These are phyloP conservation scores for Galerucella pusilla DNA, from an alignment of 2,888 invertebrate species.

Conservation along the genomic window DNA sequence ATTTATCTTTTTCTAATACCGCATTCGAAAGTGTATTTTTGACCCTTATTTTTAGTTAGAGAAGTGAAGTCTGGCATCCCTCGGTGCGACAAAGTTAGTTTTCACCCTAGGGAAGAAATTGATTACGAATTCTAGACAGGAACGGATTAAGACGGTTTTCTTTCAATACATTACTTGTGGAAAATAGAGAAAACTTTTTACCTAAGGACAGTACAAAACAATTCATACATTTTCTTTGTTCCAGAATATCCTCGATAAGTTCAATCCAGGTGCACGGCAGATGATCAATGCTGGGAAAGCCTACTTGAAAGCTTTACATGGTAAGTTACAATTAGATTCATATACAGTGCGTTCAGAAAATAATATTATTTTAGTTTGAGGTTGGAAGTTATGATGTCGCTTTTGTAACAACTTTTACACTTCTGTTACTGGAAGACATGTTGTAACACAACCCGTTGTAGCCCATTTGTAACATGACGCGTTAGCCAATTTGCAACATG, in stretches of 20 bases:
- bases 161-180: background rate
- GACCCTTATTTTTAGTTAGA: constrained; percentile 10
- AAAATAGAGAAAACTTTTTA: background rate
- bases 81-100: constrained; percentile 17
- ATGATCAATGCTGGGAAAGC: constrained; percentile 94
- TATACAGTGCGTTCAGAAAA: too few relatives aligned
- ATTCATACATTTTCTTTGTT: constrained; percentile 62
- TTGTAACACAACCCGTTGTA: too few relatives aligned
- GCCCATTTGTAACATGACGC: too few relatives aligned
- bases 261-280: constrained; percentile 93
- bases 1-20: constrained; percentile 7
- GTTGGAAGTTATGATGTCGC: too few relatives aligned
- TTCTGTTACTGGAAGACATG: too few relatives aligned
- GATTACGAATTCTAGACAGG: constrained; percentile 6
- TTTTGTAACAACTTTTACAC: too few relatives aligned
- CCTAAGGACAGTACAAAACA: background rate
- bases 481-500: too few relatives aligned
- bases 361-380: too few relatives aligned
- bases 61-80: constrained; percentile 11
- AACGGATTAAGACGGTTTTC: background rate
- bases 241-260: constrained; percentile 96
- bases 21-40: constrained; percentile 5
- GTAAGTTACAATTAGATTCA: constrained; percentile 69
- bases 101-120: constrained; percentile 12
- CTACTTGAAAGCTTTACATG: constrained; percentile 93